A percentile compares a stretch with the other conserved stretches of the same genome.
Evolutionary conservation across 35 echinoderm and acorn worm species (phyloP).

Genomic region (Diadema setosum): DNA sequence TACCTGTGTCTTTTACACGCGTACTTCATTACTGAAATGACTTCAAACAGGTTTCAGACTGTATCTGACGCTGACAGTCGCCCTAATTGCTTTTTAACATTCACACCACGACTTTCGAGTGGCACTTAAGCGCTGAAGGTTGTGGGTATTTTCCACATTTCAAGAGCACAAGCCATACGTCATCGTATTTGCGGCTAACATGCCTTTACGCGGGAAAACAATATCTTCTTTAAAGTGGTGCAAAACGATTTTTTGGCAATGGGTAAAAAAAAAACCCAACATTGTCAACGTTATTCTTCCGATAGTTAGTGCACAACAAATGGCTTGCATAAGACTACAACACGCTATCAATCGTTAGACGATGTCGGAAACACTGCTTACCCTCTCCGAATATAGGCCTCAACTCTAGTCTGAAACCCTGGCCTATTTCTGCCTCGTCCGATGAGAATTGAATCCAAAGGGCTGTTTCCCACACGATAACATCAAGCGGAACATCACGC

Average conservation of each 20-base stretch:
- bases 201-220: neutral
- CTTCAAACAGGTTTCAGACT: too few species aligned
- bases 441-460: neutral
- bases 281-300: neutral
- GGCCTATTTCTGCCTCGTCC: neutral
- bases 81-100: too few species aligned
- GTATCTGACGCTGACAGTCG: too few species aligned
- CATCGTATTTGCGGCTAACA: neutral
- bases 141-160: too few species aligned
- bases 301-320: neutral
- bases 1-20: too few species aligned
- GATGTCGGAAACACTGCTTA: too few species aligned
- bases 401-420: neutral
- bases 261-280: neutral
- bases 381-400: neutral
- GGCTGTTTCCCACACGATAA: neutral
- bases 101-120: too few species aligned
- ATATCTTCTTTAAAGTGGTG: neutral
- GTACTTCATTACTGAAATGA: too few species aligned
- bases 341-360: too few species aligned
- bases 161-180: too few species aligned
- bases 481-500: neutral
- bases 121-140: too few species aligned
- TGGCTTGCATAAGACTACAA: neutral
- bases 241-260: neutral